Evolutionary conservation across 2,113 vertebrate genomes (phyloP).

Genomic region (Platanista minor): DNA sequence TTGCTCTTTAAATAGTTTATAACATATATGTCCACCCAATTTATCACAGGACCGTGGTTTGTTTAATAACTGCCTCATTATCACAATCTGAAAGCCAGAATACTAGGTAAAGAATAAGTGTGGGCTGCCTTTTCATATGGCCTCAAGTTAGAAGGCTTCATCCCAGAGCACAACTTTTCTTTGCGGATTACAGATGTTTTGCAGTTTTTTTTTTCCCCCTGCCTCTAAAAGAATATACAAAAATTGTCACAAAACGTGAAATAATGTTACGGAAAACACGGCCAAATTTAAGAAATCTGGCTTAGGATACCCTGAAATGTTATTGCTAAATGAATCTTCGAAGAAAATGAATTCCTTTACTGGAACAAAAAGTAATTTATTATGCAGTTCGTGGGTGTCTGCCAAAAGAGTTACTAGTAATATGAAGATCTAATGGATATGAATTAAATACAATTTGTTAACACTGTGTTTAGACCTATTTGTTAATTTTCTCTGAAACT

Average conservation of each 20-base stretch:
- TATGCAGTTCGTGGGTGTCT: constrained; percentile 76
- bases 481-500: constrained; percentile 34
- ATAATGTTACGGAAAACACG: constrained; percentile 73
- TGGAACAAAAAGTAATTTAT: constrained; percentile 81
- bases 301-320: constrained; percentile 78
- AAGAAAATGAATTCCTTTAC: constrained; percentile 80
- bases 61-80: constrained; percentile 51
- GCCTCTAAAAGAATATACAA: constrained; percentile 58
- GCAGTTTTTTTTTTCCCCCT: background rate
- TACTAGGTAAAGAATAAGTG: background rate
- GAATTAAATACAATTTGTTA: constrained; percentile 74
- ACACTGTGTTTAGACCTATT: constrained; percentile 58
- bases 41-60: constrained; percentile 10
- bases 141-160: background rate
- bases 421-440: constrained; percentile 76
- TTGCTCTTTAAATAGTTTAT: constrained; percentile 21
- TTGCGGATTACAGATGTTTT: background rate
- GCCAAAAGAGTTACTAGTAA: constrained; percentile 78
- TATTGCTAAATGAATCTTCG: constrained; percentile 81
- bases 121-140: background rate
- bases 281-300: constrained; percentile 77
- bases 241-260: constrained; percentile 77
- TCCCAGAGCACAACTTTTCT: background rate
- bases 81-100: background rate
- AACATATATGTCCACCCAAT: background rate